Conservation (phyloP, 23 tunicate genomes). For the Oikopleura vanhoeffeni region DNA sequence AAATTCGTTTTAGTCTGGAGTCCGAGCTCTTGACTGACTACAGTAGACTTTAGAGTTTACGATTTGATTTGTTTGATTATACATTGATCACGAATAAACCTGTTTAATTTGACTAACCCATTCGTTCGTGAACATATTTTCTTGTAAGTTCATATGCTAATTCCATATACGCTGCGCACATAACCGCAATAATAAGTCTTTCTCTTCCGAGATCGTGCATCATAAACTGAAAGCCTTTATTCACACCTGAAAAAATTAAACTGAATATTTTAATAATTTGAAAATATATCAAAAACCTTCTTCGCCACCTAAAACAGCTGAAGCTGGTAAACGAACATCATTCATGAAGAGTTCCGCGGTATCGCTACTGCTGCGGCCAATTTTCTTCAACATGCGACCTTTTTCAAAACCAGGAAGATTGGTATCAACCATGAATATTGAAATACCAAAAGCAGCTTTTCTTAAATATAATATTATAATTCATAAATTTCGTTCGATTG, state of each 20-base stretch:
- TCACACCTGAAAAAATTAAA: too few species aligned
- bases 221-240: slow-evolving; percentile 14
- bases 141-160: slow-evolving; percentile 57
- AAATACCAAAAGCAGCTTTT: slow-evolving; percentile 66
- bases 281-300: too few species aligned
- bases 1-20: too few species aligned
- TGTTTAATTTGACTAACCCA: slow-evolving; percentile 14
- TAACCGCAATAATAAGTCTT: slow-evolving; percentile 52
- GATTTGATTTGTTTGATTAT: too few species aligned
- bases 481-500: too few species aligned
- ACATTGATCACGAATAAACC: too few species aligned
- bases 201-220: slow-evolving; percentile 95
- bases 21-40: too few species aligned
- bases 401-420: slow-evolving; percentile 63
- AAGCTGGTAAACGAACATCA: slow-evolving; percentile 49
- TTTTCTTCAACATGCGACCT: slow-evolving; percentile 66
- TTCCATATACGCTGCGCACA: slow-evolving; percentile 59
- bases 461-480: too few species aligned
- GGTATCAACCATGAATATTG: slow-evolving; percentile 64
- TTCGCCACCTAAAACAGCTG: slow-evolving; percentile 57
- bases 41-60: too few species aligned
- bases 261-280: too few species aligned
- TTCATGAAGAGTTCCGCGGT: slow-evolving; percentile 84
- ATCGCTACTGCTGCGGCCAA: slow-evolving; percentile 70
- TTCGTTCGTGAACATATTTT: slow-evolving; percentile 14